Evolutionary conservation across 2,113 vertebrate species (phyloP), one percentile per base, ranked within the genome.

Genomic region (Mobula hypostoma): DNA sequence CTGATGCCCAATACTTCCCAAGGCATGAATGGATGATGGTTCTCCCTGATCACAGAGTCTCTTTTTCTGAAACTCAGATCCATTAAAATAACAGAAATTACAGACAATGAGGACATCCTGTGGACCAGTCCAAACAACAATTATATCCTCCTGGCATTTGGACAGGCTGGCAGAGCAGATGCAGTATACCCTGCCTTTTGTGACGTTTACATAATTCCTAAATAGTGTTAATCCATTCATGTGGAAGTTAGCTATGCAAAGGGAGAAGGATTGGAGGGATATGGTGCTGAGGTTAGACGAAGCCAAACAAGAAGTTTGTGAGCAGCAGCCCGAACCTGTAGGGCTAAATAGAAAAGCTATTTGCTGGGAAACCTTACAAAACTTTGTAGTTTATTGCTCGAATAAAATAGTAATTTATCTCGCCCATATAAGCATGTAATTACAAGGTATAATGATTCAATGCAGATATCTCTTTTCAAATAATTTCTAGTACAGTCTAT

Each of bases 401-500:
- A 14, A 29, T 66, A 63, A 88, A 88, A 88, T 61, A 15, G 5
- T 74, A 92, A 70, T 3, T 48, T 66, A 63, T 32, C 4, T 19
- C 48, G 74, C 63, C 48, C 90, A 1, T 72, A 14, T 93, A 27
- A 48, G 11, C 66, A 93, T 72, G 5, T 68, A 36, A 90, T 90
- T 90, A 90, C 70, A 93, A 93, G 36, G 9, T 40, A 24, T 48
- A 91, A 32, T 70, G 74, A 27, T 48, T 72, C 85, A 88, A 88
- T 63, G n/a, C 21, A 27, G 83, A 61, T 63, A 87, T 92, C 24
- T 74, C n/a, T 21, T 48, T 48, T 15, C 29, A 93, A 93, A 93
- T 93, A 68, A 72, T 74, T 93, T 48, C 90, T 72, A 14, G 63
- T 29, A 15, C 83, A 61, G 12, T 63, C 14, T 88, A 88, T 88